A percentile compares a stretch with the other conserved stretches of the same genome.
Evolutionary conservation across 2,888 invertebrate genomes (phyloP).

Genomic region (Drosophila mulleri): DNA sequence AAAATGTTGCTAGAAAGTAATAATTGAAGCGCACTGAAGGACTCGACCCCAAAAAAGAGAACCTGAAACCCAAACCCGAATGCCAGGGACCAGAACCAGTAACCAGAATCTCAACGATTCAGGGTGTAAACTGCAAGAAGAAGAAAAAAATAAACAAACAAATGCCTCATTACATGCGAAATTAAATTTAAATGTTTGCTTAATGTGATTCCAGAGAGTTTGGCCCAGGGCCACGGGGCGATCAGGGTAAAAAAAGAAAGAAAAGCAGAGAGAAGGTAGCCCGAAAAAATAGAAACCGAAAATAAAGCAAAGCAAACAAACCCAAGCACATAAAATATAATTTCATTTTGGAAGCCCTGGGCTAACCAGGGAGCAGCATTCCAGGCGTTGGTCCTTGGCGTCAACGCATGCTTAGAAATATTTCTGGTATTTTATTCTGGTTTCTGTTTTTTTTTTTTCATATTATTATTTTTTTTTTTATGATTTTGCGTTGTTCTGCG

Average conservation of each 20-base stretch:
- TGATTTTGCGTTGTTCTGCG: conserved; percentile 38
- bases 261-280: conserved; percentile 37
- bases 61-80: conserved; percentile 19
- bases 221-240: conserved; percentile 48
- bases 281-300: conserved; percentile 11
- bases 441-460: conserved; percentile 6
- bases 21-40: conserved; percentile 35
- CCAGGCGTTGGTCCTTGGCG: conserved; percentile 39
- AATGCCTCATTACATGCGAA: conserved; percentile 83
- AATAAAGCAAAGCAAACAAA: conserved; percentile 58
- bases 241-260: conserved; percentile 49
- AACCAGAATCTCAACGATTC: conserved; percentile 33
- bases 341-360: conserved; percentile 77
- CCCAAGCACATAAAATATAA: conserved; percentile 78
- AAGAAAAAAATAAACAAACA: conserved; percentile 76
- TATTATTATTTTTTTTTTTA: conserved; percentile 4
- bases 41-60: conserved; percentile 8
- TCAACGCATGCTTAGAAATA: conserved; percentile 76
- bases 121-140: conserved; percentile 57
- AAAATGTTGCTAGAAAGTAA: conserved; percentile 13
- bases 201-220: conserved; percentile 74
- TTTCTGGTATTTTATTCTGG: conserved; percentile 69
- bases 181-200: conserved; percentile 84
- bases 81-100: conserved; percentile 17
- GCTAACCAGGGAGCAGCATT: conserved; percentile 66